Evolutionary conservation across 2,888 invertebrate genomes (phyloP).

Genomic region (Coelinius sp.): DNA sequence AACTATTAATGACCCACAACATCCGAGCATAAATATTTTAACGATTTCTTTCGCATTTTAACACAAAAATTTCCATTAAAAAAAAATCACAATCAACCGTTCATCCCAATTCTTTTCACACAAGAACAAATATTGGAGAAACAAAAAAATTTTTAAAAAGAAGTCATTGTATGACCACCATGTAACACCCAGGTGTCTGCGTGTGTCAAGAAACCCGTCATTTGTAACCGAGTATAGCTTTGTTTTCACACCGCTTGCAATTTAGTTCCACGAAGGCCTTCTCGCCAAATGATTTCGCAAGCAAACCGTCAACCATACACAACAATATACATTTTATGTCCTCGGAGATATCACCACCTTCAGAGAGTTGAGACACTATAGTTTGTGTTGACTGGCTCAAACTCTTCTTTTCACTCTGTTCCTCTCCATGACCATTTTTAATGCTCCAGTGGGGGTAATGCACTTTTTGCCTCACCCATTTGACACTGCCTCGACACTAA

Average conservation of each 20-base stretch:
- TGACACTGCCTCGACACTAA: not conserved
- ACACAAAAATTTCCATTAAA: not conserved
- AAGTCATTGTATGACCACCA: not conserved
- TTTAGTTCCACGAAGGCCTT: conserved; percentile 42
- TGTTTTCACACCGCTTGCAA: conserved; percentile 40
- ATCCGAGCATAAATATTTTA: not conserved
- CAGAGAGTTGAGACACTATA: not conserved
- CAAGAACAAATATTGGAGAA: not conserved
- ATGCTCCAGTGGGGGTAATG: not conserved
- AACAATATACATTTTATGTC: conserved; percentile 2
- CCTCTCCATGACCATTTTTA: not conserved
- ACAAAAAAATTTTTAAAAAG: not conserved
- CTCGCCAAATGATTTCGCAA: conserved; percentile 35
- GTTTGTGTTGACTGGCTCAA: not conserved
- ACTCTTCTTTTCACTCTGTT: conserved; percentile 4
- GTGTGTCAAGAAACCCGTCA: not conserved
- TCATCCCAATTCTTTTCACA: not conserved
- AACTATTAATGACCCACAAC: not conserved
- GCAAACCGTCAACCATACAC: conserved; percentile 3
- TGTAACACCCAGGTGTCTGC: not conserved
- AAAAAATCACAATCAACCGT: not conserved
- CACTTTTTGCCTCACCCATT: conserved; percentile 7
- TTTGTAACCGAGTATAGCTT: conserved; percentile 18
- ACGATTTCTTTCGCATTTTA: not conserved
- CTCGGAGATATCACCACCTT: conserved; percentile 14